A percentile compares a stretch with the other conserved stretches of the same genome.
Evolutionary conservation across 2,113 vertebrate species (phyloP).

Genomic region (Piprites chloris): DNA sequence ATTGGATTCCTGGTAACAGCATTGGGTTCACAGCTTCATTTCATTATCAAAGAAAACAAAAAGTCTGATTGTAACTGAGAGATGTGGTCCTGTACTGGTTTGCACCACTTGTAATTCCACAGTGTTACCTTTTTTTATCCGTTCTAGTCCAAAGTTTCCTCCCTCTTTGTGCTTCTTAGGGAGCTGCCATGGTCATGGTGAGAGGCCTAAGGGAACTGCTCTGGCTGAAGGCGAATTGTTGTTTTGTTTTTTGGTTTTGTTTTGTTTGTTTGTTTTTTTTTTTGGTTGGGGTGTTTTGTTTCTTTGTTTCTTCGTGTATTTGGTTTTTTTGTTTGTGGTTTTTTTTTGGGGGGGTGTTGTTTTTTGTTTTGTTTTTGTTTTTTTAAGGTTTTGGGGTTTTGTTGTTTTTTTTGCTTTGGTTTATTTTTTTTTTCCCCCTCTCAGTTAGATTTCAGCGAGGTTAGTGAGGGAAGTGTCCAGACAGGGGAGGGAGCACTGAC

Average conservation of each 20-base stretch:
- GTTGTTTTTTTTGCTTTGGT: too few species aligned
- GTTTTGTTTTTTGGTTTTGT: background rate
- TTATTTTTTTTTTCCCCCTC: background rate
- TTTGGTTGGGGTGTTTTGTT: too few species aligned
- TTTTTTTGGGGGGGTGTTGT: too few species aligned
- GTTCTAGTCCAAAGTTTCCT: background rate
- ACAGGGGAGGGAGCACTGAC: background rate
- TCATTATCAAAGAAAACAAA: background rate
- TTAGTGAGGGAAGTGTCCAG: rapidly evolving
- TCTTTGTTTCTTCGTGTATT: too few species aligned
- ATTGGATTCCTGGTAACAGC: background rate
- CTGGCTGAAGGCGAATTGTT: background rate
- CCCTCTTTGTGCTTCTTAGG: background rate
- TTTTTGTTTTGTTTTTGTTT: too few species aligned
- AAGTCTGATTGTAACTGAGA: background rate
- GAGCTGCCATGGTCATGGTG: background rate
- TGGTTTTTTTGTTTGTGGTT: too few species aligned
- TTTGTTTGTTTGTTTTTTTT: too few species aligned
- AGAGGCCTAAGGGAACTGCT: background rate
- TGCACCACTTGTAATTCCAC: background rate
- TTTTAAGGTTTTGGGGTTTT: too few species aligned
- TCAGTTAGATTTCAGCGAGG: background rate
- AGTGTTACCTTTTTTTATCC: background rate
- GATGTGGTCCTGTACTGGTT: background rate
- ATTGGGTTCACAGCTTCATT: background rate